These are phyloP conservation scores for Cygnus buccinator DNA, from an alignment of 2,113 vertebrate genomes.

Conservation along the genomic window DNA sequence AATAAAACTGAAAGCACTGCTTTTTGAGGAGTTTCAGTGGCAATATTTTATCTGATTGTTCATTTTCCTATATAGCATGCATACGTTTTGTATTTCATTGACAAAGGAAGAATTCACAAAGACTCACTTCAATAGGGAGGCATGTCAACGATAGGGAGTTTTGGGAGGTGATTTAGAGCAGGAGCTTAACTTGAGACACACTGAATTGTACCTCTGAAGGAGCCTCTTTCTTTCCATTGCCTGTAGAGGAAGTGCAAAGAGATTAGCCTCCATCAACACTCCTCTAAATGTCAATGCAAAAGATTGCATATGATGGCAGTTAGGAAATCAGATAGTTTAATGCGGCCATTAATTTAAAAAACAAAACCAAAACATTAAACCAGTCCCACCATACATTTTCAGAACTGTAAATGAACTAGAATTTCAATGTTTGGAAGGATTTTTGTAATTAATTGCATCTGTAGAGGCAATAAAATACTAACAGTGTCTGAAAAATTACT, in stretches of 20 bases:
- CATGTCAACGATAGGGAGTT: fast-evolving
- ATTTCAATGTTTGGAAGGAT: conserved; percentile 25
- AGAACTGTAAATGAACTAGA: neutral
- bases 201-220: conserved; percentile 26
- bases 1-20: neutral
- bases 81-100: neutral
- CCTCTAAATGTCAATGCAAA: conserved; percentile 10
- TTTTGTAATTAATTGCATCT: conserved; percentile 31
- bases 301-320: neutral
- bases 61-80: neutral
- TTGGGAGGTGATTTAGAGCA: neutral
- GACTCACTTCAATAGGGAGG: neutral
- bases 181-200: conserved; percentile 13
- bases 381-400: neutral
- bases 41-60: neutral
- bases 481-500: conserved; percentile 15
- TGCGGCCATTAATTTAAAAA: conserved; percentile 48
- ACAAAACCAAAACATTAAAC: neutral
- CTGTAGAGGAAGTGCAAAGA: conserved; percentile 35
- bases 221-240: conserved; percentile 16
- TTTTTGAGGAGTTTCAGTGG: neutral
- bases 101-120: conserved; percentile 28
- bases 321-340: conserved; percentile 43
- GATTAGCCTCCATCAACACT: conserved; percentile 50
- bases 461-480: neutral